Evolutionary conservation across 2,888 invertebrate species (phyloP), one percentile per base, ranked within the genome.

Genomic region (Galerucella calmariensis): DNA sequence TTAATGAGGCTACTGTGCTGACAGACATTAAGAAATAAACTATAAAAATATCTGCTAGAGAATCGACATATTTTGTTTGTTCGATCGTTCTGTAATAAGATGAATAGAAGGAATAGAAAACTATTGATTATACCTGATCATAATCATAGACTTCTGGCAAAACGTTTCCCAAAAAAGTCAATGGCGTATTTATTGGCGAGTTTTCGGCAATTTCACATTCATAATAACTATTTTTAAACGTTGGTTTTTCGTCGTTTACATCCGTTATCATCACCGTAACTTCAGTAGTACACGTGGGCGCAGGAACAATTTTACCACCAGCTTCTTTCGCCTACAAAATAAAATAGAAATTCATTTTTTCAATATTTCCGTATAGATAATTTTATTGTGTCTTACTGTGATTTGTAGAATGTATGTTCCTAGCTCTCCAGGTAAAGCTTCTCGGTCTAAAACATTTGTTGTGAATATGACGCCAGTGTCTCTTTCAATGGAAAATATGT

Each of bases 241-340:
- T 91, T 48, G 98, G 98, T 3, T 92, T 92, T 89, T 97, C 96
- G 88, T 98, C 97, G 84, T 98, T 97, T 0, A 96, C 92, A 88
- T 97, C 97, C 1, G 94, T 95, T 48, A 97, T 90, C 81, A 96
- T 95, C 46, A 97, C 91, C 3, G 96, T 96, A 24, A 97, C 93
- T 89, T 97, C 96, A 0, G 96, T 96, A 65, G 91, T 92, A 0
- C 93, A 92, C 78, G 91, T 92, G 0, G 95, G 94, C 73, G 92
- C 88, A 3, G 94, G 94, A 63, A 90, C 88, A 51, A 92, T 86
- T 68, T 87, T 88, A 74, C 89, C 88, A 16, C 92, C 92, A 81
- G 92, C 90, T 89, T 93, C 93, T 81, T 91, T 89, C n/a, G 88
- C 88, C 88, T 88, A 67, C 62, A 80, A 77, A 70, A 56, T 20